Percentiles rank a stretch among this genome's conserved stretches.
phyloP scores from a whole-genome alignment of 2,797 vertebrate species.

The Vireo griseus region DNA sequence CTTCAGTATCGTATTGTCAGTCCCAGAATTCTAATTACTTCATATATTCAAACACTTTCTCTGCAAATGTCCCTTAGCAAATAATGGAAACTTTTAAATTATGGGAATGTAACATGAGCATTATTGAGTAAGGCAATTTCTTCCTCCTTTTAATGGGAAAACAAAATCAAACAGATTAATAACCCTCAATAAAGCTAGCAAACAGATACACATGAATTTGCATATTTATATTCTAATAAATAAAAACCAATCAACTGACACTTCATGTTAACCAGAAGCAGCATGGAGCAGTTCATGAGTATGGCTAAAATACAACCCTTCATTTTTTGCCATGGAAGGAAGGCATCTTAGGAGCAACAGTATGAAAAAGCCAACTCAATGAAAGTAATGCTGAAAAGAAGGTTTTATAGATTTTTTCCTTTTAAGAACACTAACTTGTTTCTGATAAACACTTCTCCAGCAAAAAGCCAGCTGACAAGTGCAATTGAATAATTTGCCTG shows the following conservation, averaged over 20 bases:
- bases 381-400: neutral
- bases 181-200: neutral
- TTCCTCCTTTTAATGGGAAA: neutral
- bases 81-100: neutral
- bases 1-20: neutral
- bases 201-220: neutral
- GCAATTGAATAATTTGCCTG: neutral
- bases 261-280: neutral
- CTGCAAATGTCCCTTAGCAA: neutral
- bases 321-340: neutral
- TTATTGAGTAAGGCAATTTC: neutral
- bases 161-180: neutral
- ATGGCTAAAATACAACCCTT: neutral
- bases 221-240: neutral
- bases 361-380: neutral
- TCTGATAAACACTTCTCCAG: neutral
- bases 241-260: neutral
- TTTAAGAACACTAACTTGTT: neutral
- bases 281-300: neutral
- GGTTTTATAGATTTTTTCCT: neutral
- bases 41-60: neutral
- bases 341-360: neutral
- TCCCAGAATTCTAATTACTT: neutral
- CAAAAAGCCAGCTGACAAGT: neutral
- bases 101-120: neutral